Base-by-base conservation (phyloP, 2,113 vertebrate species). In the Bujurquina vittata region DNA sequence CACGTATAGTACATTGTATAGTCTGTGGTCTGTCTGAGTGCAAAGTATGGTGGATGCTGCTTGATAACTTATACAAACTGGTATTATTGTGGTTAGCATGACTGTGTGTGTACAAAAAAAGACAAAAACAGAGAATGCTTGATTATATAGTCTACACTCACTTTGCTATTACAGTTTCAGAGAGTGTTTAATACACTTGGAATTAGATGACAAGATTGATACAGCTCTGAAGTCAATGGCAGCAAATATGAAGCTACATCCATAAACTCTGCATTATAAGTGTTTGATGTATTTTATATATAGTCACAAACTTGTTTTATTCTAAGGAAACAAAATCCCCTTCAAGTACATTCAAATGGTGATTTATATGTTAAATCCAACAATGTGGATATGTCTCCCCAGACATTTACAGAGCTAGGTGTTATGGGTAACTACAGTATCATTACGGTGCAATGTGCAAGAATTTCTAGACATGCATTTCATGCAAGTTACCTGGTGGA, bases 21-120 rank as follows among this genome's bases (percentile, higher is more conserved):
- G 49, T 81, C 80, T 90, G 79, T 69, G 40, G 60, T 84, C 29
- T 76, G 58, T 80, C 67, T 84, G 43, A 75, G 54, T 61, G 65
- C n/a, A 77, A 73, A 84, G 43, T 29, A 37, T 33, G 22, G 63
- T 46, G 40, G 74, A 73, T 84, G 46, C 20, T 1, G 76, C 67
- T 57, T 79, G 31, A 54, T 23, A 69, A 69, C 9, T 49, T 69
- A 67, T 75, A 77, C 54, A 79, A 72, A 73, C 46, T 22, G 72
- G 29, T 83, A 75, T 84, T 80, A 88, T 87, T 79, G 89, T 7
- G 58, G 56, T 73, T 2, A 77, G 43, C 46, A 56, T 58, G 72
- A 76, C 55, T 67, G 79, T 81, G 59, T 74, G 61, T 56, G 79
- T 83, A 78, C 22, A 77, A 80, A 80, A 80, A 88, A 84, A 83